phyloP scores from a whole-genome alignment of 2,113 vertebrate species.

The Albula glossodonta region DNA sequence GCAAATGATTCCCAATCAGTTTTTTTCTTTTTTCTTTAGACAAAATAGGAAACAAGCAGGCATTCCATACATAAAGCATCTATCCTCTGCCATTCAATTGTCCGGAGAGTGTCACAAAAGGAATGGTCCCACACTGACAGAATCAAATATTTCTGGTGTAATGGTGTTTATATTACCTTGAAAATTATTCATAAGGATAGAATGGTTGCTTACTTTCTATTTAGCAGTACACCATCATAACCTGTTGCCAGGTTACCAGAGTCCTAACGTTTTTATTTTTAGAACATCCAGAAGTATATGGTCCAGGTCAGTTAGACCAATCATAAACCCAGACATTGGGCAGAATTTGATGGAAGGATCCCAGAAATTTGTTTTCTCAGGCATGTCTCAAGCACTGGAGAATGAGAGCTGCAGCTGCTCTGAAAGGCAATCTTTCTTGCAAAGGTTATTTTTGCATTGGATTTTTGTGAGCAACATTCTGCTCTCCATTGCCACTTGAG shows the following conservation, averaged over 20 bases:
- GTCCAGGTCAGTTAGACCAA: background rate
- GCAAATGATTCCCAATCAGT: background rate
- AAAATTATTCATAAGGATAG: too few species aligned
- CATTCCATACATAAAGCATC: background rate
- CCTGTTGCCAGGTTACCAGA: background rate
- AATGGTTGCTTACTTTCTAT: too few species aligned
- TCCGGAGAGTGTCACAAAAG: too few species aligned
- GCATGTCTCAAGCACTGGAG: too few species aligned
- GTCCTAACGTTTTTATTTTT: background rate
- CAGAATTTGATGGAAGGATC: background rate
- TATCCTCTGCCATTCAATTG: too few species aligned
- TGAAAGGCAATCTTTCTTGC: background rate
- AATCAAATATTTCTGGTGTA: too few species aligned
- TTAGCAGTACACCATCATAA: too few species aligned
- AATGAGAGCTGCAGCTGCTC: background rate
- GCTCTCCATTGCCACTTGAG: background rate
- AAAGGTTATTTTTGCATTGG: background rate
- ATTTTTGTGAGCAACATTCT: background rate
- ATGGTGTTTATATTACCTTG: too few species aligned
- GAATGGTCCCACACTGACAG: too few species aligned
- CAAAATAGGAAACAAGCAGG: background rate
- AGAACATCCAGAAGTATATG: background rate
- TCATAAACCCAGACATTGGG: background rate
- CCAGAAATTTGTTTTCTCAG: too few species aligned
- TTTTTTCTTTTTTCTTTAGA: background rate